Conservation (phyloP, 2,888 invertebrate species). For the Zhengitettix transpicula region DNA sequence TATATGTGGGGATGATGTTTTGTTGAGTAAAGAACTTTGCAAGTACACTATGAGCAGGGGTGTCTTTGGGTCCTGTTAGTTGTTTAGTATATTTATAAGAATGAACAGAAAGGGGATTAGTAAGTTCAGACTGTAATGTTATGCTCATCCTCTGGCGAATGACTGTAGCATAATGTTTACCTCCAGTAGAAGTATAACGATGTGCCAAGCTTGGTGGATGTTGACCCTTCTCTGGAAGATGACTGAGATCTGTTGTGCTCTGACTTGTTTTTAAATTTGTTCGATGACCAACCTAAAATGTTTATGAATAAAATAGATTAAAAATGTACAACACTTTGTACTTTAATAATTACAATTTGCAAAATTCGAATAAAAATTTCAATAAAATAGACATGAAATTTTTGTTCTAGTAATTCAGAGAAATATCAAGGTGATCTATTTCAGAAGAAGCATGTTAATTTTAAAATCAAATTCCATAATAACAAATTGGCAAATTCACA, state of each 20-base stretch:
- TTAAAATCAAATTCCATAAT: too few relatives aligned
- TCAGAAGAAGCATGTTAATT: too few relatives aligned
- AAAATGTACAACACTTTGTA: not conserved
- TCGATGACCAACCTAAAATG: constrained; percentile 52
- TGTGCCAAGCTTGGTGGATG: not conserved
- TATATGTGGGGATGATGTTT: not conserved
- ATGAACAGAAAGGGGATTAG: not conserved
- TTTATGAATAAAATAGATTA: constrained; percentile 6
- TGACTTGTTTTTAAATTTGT: constrained; percentile 70
- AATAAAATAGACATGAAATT: too few relatives aligned
- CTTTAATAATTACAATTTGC: too few relatives aligned
- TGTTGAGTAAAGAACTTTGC: not conserved
- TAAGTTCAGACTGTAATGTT: not conserved
- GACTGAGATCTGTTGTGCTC: constrained; percentile 70
- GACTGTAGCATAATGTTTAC: constrained; percentile 11
- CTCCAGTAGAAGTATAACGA: constrained; percentile 11
- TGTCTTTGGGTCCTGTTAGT: not conserved
- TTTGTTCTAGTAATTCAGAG: too few relatives aligned
- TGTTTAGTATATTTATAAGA: too few relatives aligned
- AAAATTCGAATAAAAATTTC: too few relatives aligned
- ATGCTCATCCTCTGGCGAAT: constrained; percentile 6
- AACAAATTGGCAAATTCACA: too few relatives aligned
- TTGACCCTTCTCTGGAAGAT: constrained; percentile 37
- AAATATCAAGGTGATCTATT: too few relatives aligned
- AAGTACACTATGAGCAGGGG: not conserved